These are phyloP conservation scores for Chironomus tepperi DNA, from an alignment of 1,140 invertebrate species.

Conservation along the genomic window DNA sequence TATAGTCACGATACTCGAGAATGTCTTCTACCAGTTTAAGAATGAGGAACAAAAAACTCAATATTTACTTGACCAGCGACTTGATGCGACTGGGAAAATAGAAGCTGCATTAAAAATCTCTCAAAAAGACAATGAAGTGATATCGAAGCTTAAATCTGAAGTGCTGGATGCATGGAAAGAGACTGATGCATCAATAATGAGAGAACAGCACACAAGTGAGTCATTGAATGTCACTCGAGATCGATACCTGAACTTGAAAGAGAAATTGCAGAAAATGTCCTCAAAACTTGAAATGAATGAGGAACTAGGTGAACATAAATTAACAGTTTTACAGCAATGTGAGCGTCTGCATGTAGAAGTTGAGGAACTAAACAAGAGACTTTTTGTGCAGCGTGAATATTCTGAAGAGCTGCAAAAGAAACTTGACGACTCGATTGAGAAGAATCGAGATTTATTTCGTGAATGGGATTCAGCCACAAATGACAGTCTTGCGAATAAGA, in stretches of 20 bases:
- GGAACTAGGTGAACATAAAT: neutral
- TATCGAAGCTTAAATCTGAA: neutral
- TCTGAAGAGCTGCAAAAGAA: constrained; percentile 42
- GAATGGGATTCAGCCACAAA: neutral
- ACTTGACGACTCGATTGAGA: constrained; percentile 33
- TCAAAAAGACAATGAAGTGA: neutral
- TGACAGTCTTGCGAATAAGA: neutral
- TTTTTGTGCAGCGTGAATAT: constrained; percentile 40
- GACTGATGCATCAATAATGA: constrained; percentile 44
- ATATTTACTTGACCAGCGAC: neutral
- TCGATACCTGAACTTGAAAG: constrained; percentile 42
- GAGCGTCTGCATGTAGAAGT: constrained; percentile 42
- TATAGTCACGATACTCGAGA: neutral
- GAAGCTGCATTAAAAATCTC: neutral
- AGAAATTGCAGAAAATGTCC: constrained; percentile 41
- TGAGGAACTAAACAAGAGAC: constrained; percentile 41
- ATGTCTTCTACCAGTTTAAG: neutral
- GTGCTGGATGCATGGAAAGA: constrained; percentile 36
- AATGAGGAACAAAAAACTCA: neutral
- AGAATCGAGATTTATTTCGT: constrained; percentile 37
- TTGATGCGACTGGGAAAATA: neutral
- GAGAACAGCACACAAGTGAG: constrained; percentile 38
- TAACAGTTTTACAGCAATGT: constrained; percentile 37
- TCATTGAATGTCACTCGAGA: constrained; percentile 39
- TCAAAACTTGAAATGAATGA: neutral